Conservation (phyloP, 2,888 invertebrate species). For the Craniophora ligustri region DNA sequence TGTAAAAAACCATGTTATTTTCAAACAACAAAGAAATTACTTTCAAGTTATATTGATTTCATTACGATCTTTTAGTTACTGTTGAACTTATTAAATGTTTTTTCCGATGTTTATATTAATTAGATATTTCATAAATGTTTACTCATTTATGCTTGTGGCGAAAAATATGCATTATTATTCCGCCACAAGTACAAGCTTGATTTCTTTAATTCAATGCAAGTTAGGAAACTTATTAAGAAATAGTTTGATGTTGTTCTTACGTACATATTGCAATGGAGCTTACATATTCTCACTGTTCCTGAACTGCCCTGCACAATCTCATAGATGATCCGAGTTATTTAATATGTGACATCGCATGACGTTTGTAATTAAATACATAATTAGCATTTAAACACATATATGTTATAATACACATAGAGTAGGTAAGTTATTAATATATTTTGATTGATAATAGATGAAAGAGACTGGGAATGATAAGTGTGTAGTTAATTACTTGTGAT, state of each 20-base stretch:
- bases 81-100: too few relatives aligned
- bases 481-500: too few relatives aligned
- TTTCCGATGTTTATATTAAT: too few relatives aligned
- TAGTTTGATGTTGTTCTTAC: slow-evolving; percentile 15
- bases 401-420: slow-evolving; percentile 17
- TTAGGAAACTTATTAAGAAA: slow-evolving; percentile 9
- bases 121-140: too few relatives aligned
- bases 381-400: slow-evolving; percentile 22
- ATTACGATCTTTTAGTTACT: too few relatives aligned
- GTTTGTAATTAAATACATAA: slow-evolving; percentile 47
- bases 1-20: too few relatives aligned
- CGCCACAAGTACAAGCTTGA: too few relatives aligned
- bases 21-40: too few relatives aligned
- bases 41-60: too few relatives aligned
- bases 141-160: too few relatives aligned
- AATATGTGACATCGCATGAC: slow-evolving; percentile 43
- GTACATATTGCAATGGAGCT: slow-evolving; percentile 18
- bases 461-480: neutral
- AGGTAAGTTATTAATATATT: slow-evolving; percentile 11
- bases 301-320: slow-evolving; percentile 41
- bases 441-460: neutral
- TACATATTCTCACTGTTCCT: slow-evolving; percentile 36
- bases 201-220: slow-evolving; percentile 1
- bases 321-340: slow-evolving; percentile 25
- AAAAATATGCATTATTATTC: too few relatives aligned